These are phyloP conservation scores for Archilochus colubris DNA, from an alignment of 2,113 vertebrate genomes.

Conservation along the genomic window DNA sequence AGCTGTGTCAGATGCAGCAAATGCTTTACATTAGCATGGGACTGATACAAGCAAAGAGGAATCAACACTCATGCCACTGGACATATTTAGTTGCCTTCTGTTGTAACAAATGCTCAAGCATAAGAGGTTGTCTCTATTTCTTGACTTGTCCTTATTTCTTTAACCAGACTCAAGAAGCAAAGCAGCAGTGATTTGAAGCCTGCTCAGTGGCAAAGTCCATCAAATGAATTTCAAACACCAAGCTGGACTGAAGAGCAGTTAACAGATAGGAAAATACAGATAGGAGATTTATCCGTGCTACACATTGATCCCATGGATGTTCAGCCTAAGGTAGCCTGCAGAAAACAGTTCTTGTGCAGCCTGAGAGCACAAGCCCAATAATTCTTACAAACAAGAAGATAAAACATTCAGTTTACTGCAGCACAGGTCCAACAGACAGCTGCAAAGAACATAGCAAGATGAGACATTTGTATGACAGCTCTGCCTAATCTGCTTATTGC, in stretches of 20 bases:
- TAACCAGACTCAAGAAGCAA: background rate
- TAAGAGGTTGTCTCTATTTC: background rate
- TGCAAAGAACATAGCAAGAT: slow-evolving; percentile 2
- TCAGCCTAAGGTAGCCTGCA: background rate
- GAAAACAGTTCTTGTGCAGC: background rate
- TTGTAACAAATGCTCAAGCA: background rate
- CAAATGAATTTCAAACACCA: background rate
- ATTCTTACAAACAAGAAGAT: slow-evolving; percentile 15
- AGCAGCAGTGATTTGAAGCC: slow-evolving; percentile 10
- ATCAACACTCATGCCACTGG: background rate
- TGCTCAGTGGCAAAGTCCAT: background rate
- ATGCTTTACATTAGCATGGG: background rate
- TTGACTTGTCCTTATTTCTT: background rate
- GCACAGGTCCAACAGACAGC: background rate
- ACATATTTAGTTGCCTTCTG: background rate
- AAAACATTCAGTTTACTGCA: background rate
- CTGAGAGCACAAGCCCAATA: background rate
- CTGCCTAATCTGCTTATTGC: background rate
- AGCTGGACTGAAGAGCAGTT: background rate
- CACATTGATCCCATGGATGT: background rate
- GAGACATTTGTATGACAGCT: background rate
- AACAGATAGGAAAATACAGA: slow-evolving; percentile 42
- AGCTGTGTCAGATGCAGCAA: background rate
- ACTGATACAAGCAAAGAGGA: background rate
- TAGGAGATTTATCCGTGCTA: slow-evolving; percentile 38